Evolutionary conservation across 2,797 vertebrate genomes (phyloP).

Genomic region (Macrochelys suwanniensis): DNA sequence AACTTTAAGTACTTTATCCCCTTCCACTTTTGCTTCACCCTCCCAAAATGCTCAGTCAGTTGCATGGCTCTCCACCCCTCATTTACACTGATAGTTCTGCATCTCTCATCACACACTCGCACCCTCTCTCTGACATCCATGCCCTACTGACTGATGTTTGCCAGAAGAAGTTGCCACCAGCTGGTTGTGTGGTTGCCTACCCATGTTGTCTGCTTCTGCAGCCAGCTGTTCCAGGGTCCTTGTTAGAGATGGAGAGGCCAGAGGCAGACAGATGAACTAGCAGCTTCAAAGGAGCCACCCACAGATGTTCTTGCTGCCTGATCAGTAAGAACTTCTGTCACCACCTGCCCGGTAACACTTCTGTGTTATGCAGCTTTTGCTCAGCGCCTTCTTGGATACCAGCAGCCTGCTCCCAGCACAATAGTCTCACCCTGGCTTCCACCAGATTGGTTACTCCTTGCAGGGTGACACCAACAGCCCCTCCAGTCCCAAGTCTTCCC

Average conservation of each 20-base stretch:
- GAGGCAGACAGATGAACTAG: background rate
- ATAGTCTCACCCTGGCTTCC: too few species aligned
- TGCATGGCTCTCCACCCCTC: background rate
- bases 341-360: too few species aligned
- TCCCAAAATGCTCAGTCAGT: background rate
- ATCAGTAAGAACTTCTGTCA: background rate
- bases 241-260: background rate
- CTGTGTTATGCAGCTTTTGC: too few species aligned
- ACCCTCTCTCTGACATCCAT: background rate
- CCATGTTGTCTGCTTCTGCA: background rate
- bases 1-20: background rate
- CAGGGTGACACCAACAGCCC: too few species aligned
- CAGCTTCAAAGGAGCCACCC: background rate
- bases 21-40: conserved; percentile 6
- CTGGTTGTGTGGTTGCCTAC: background rate
- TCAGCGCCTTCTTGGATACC: too few species aligned
- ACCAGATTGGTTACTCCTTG: too few species aligned
- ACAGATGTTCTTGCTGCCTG: background rate
- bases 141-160: background rate
- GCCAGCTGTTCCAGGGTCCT: background rate
- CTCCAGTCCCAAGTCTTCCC: too few species aligned
- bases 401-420: too few species aligned
- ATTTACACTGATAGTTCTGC: conserved; percentile 3
- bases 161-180: background rate
- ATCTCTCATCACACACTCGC: background rate